Percentiles rank a stretch among this genome's conserved stretches.
Conservation (phyloP, 2,888 invertebrate species). For the Galeruca laticollis region DNA sequence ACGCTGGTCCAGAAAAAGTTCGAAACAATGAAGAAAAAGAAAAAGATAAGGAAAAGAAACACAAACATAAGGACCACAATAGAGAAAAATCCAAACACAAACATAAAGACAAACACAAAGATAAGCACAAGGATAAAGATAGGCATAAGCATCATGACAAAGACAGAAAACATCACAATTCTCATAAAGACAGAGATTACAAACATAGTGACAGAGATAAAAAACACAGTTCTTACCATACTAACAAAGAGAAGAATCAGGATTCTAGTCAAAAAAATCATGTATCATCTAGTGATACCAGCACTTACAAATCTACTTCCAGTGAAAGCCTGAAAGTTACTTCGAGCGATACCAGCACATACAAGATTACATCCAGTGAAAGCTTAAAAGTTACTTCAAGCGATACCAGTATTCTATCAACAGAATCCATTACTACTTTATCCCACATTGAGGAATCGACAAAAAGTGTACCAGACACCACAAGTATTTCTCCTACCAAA, state of each 20-base stretch:
- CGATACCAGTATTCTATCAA: conserved; percentile 11
- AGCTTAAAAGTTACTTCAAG: conserved; percentile 8
- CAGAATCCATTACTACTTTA: conserved; percentile 6
- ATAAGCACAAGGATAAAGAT: conserved; percentile 55
- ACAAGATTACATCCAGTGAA: conserved; percentile 20
- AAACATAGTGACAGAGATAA: conserved; percentile 49
- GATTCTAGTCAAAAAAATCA: conserved; percentile 32
- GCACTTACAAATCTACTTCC: conserved; percentile 22
- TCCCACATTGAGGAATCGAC: conserved; percentile 15
- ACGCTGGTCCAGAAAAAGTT: conserved; percentile 49
- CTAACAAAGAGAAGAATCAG: conserved; percentile 40
- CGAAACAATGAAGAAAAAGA: conserved; percentile 49
- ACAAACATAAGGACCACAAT: conserved; percentile 37
- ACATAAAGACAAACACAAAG: conserved; percentile 50
- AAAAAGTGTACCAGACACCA: conserved; percentile 22
- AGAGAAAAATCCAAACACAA: conserved; percentile 47
- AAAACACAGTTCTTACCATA: conserved; percentile 48
- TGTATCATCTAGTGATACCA: conserved; percentile 33
- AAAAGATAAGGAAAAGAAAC: conserved; percentile 41
- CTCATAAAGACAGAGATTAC: conserved; percentile 51
- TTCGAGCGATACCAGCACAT: background rate
- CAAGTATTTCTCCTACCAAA: conserved; percentile 17
- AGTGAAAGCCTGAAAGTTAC: conserved; percentile 11
- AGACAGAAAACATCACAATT: conserved; percentile 48
- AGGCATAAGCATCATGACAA: conserved; percentile 50